Evolutionary conservation across 2,797 vertebrate species (phyloP).

Genomic region (Mycteria americana): DNA sequence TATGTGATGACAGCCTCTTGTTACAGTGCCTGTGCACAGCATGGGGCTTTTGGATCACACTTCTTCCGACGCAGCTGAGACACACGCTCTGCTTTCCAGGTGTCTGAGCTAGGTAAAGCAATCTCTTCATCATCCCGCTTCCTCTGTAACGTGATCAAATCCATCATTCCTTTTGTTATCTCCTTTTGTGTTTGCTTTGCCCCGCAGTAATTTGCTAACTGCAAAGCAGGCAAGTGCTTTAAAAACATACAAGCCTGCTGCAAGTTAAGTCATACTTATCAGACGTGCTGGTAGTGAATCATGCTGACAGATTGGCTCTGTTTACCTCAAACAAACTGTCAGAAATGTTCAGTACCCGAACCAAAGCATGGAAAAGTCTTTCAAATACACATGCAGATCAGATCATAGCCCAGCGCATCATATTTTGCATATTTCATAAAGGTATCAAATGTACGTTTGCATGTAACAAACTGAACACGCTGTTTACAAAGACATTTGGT

Average conservation of each 20-base stretch:
- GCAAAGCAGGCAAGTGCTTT: conserved; percentile 28
- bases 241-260: conserved; percentile 23
- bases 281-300: conserved; percentile 34
- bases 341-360: conserved; percentile 1
- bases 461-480: background rate
- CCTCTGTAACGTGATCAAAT: background rate
- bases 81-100: background rate
- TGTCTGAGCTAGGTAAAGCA: conserved; percentile 15
- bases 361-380: conserved; percentile 17
- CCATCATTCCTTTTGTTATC: conserved; percentile 23
- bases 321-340: conserved; percentile 56
- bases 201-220: conserved; percentile 13
- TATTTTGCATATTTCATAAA: conserved; percentile 43
- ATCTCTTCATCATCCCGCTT: background rate
- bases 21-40: conserved; percentile 12
- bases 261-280: conserved; percentile 53
- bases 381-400: background rate
- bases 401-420: background rate
- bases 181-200: conserved; percentile 36
- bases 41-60: background rate
- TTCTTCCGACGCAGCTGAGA: background rate
- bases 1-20: conserved; percentile 41
- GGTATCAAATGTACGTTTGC: background rate
- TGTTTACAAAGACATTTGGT: background rate
- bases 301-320: conserved; percentile 41